Evolutionary conservation across 35 echinoderm and acorn worm genomes (phyloP).

Genomic region (Heliocidaris tuberculata): DNA sequence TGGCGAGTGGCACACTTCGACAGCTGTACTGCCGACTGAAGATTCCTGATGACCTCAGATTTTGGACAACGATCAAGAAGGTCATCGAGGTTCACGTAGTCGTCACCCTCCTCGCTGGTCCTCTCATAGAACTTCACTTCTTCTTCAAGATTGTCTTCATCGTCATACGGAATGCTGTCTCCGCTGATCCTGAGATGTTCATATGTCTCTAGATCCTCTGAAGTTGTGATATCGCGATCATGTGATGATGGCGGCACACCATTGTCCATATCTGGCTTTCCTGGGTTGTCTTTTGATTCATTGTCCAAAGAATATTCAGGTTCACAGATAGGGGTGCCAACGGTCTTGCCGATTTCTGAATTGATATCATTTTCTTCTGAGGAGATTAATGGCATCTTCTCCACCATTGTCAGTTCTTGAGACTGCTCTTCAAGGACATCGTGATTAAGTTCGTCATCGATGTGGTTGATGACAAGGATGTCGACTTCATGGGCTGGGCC

Average conservation of each 20-base stretch:
- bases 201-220: not conserved
- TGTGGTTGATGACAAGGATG: slow-evolving; percentile 21
- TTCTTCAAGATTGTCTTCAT: slow-evolving; percentile 20
- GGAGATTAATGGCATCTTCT: not conserved
- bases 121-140: not conserved
- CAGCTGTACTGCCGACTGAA: not conserved
- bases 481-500: not conserved
- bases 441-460: not conserved
- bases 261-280: not conserved
- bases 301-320: not conserved
- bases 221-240: not conserved
- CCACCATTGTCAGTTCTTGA: not conserved
- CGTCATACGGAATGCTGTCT: not conserved
- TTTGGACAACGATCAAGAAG: not conserved
- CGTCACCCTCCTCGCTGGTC: not conserved
- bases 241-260: not conserved
- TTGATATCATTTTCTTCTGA: not conserved
- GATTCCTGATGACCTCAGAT: slow-evolving; percentile 25
- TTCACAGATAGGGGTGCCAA: not conserved
- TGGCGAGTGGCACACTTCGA: slow-evolving; percentile 38
- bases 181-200: not conserved
- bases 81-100: not conserved
- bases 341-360: not conserved
- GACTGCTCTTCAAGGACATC: not conserved
- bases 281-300: not conserved